These are phyloP conservation scores for Limnephilus lunatus DNA, from an alignment of 2,888 invertebrate species.

Conservation along the genomic window DNA sequence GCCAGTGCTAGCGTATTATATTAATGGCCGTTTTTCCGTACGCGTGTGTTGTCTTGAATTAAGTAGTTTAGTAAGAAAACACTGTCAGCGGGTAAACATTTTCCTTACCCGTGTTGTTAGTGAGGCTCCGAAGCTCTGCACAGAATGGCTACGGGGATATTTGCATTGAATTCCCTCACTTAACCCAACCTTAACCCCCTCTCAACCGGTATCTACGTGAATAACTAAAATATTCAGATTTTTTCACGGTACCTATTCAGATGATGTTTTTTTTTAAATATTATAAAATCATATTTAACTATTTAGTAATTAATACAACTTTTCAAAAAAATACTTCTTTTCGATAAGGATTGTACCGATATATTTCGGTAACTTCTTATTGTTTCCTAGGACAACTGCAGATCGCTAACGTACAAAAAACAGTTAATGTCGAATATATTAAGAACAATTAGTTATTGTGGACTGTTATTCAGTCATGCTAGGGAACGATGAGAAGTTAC, in stretches of 20 bases:
- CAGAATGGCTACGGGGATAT: constrained; percentile 49
- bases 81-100: constrained; percentile 21
- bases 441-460: no score
- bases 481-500: no score
- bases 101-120: constrained; percentile 37
- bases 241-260: neutral
- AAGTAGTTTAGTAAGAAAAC: constrained; percentile 8
- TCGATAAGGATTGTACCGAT: no score
- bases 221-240: neutral
- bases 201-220: neutral
- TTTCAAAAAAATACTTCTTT: no score
- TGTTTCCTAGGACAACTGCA: no score
- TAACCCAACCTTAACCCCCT: neutral
- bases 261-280: neutral
- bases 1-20: neutral
- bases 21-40: neutral
- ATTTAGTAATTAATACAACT: no score
- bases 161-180: constrained; percentile 39
- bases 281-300: no score
- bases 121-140: constrained; percentile 27
- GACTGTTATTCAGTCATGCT: no score
- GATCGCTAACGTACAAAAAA: no score
- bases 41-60: constrained; percentile 15
- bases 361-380: no score
- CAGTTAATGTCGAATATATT: no score